phyloP scores from a whole-genome alignment of 2,113 vertebrate species.

The Galeopterus variegatus region DNA sequence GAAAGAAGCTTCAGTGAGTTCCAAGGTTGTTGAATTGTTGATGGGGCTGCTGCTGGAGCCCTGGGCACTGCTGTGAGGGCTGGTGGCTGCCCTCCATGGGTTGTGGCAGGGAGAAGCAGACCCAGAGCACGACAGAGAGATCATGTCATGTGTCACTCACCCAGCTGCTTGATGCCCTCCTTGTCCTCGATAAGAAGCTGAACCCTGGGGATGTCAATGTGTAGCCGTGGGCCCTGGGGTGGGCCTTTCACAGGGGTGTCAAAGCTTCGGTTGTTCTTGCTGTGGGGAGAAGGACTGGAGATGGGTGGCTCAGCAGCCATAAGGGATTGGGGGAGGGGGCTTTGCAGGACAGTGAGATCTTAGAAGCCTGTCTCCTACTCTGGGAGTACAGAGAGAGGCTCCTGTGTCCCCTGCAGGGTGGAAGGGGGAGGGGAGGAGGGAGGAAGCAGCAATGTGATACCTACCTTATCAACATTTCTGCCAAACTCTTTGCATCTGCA shows the following conservation, averaged over 20 bases:
- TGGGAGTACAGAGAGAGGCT: background rate
- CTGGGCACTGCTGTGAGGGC: background rate
- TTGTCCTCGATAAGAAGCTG: constrained; percentile 99
- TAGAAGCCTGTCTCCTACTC: background rate
- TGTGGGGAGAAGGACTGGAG: constrained; percentile 86
- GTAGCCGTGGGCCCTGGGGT: constrained; percentile 97
- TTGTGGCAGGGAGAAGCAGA: background rate
- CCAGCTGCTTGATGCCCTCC: constrained; percentile 99
- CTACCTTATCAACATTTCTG: constrained; percentile 99
- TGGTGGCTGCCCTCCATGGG: background rate
- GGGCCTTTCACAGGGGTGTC: constrained; percentile 99
- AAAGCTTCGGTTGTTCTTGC: constrained; percentile 99
- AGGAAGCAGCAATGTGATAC: constrained; percentile 5
- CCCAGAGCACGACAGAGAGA: background rate
- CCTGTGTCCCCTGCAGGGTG: background rate
- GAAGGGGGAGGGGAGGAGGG: background rate
- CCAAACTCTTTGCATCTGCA: constrained; percentile 98
- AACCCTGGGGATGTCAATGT: constrained; percentile 98
- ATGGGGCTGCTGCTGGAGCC: background rate
- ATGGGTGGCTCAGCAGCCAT: constrained; percentile 31
- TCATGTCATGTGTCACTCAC: constrained; percentile 86
- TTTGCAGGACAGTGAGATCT: background rate
- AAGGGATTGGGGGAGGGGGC: background rate
- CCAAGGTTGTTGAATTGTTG: background rate
- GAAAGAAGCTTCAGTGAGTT: background rate